A percentile compares a stretch with the other conserved stretches of the same genome.
Evolutionary conservation across 2,113 vertebrate species (phyloP).

Genomic region (Gymnobelideus leadbeateri): DNA sequence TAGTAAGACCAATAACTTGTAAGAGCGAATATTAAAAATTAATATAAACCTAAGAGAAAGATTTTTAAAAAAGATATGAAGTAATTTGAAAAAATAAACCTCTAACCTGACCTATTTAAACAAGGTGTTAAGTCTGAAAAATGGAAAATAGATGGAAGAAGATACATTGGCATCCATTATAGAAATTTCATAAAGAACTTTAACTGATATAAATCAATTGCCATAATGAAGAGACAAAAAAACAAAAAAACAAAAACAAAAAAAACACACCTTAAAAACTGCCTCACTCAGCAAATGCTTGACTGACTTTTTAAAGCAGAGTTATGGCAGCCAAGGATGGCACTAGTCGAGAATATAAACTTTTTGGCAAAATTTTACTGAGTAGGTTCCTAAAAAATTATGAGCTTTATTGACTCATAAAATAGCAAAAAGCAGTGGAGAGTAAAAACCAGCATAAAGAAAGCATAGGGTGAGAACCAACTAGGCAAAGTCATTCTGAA

Average conservation of each 20-base stretch:
- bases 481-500: background rate
- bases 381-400: background rate
- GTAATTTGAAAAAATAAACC: background rate
- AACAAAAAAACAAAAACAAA: no score
- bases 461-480: background rate
- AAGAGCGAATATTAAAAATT: background rate
- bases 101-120: background rate
- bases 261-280: background rate
- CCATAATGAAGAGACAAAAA: background rate
- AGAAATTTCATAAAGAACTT: background rate
- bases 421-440: background rate
- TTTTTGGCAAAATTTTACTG: background rate
- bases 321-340: background rate
- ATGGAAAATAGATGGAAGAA: background rate
- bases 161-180: background rate
- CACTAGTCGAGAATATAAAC: constrained; percentile 7
- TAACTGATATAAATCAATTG: background rate
- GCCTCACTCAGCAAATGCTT: background rate
- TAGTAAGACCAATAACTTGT: background rate
- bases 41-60: background rate
- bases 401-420: background rate
- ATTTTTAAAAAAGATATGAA: background rate
- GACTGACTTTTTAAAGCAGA: background rate
- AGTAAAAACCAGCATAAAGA: background rate
- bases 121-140: background rate